Evolutionary conservation across 2,888 invertebrate species (phyloP), one percentile per base, ranked within the genome.

Genomic region (Nemoura dubitans): DNA sequence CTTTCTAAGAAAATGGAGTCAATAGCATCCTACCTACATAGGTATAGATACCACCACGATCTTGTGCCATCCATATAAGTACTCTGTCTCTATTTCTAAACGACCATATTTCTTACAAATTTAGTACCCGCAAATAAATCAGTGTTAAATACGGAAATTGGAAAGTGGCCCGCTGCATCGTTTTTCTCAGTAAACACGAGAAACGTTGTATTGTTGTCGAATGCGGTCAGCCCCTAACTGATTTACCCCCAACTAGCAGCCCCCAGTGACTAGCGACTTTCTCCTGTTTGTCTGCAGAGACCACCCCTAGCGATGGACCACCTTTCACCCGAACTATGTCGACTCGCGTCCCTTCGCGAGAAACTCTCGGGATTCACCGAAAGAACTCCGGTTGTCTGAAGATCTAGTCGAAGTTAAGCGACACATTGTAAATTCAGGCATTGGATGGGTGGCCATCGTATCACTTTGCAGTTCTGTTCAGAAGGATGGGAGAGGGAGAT

Each of bases 271-370:
- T 59, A 14, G 6, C 10, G 14, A 59, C 59, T 59, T 59, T 59
- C 59, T 59, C 21, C 59, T 59, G 59, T 16, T 59, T 59, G 59
- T 59, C 59, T 59, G 59, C 1, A 36, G 16, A 59, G 81, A 81
- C 81, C 81, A 81, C 81, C 81, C 28, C 7, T 14, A 16, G 16
- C 3, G 28, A 2, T 16, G 28, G 28, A 81, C 30, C 81, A 14
- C 81, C 81, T 81, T 81, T 81, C 81, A 81, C 81, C 21, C 30
- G 28, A 81, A 81, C 2, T 7, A 81, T 81, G 28, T 14, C 59
- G 21, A 21, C 59, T 59, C 10, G 16, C 10, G 36, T 6, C 36
- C 36, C 3, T 36, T 59, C 10, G 36, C 36, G 36, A 36, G 36
- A 36, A 36, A n/a, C n/a, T n/a, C n/a, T n/a, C n/a, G n/a, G n/a